These are phyloP conservation scores for Coracopsis vasa DNA, from an alignment of 2,113 vertebrate genomes.

Conservation along the genomic window DNA sequence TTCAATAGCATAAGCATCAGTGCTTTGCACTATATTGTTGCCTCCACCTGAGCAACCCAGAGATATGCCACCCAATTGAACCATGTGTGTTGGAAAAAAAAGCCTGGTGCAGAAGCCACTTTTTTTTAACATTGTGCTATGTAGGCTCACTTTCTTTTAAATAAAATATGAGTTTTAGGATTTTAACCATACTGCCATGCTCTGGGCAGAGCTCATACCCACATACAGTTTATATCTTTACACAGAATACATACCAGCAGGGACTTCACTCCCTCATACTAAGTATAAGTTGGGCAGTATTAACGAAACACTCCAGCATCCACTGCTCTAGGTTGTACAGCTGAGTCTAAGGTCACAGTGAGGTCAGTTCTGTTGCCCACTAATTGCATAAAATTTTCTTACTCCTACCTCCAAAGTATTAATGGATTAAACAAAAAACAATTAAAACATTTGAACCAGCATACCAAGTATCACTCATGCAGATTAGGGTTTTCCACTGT, in stretches of 20 bases:
- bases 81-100: not conserved
- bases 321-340: not conserved
- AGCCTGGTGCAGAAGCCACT: not conserved
- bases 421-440: not conserved
- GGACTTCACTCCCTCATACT: not conserved
- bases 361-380: not conserved
- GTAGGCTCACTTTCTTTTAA: not conserved
- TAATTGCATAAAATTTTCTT: not conserved
- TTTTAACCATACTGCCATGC: not conserved
- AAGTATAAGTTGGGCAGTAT: not conserved
- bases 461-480: not conserved
- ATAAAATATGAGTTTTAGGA: not conserved
- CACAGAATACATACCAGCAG: not conserved
- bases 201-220: not conserved
- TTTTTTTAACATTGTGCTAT: accelerated
- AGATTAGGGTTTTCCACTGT: not conserved
- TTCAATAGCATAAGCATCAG: not conserved
- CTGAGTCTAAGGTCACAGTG: not conserved
- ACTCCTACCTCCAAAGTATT: not conserved
- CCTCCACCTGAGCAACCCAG: not conserved
- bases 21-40: not conserved
- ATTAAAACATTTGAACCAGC: not conserved
- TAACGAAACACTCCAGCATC: not conserved
- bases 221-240: not conserved
- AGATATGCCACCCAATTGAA: not conserved